Percentiles rank a stretch among this genome's conserved stretches.
phyloP scores from a whole-genome alignment of 2,113 vertebrate genomes.

The Gallinago undulata region DNA sequence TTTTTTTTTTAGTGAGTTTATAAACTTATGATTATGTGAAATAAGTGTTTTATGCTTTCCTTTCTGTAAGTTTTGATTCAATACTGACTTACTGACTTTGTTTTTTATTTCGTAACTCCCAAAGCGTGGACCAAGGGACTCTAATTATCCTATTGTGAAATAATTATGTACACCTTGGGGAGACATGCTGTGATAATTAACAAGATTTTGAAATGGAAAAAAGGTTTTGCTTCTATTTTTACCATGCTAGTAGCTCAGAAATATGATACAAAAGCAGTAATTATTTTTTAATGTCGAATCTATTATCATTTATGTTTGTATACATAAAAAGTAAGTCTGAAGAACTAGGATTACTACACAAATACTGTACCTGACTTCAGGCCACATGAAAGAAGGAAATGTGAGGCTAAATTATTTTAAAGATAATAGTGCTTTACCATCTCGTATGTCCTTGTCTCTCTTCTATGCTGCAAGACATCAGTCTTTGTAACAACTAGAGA shows the following conservation, averaged over 20 bases:
- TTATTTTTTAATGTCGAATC: conserved; percentile 22
- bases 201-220: conserved; percentile 50
- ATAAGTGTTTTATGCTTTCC: conserved; percentile 11
- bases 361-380: not conserved
- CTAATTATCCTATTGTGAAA: conserved; percentile 67
- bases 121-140: conserved; percentile 35
- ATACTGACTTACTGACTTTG: not conserved
- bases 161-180: conserved; percentile 44
- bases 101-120: conserved; percentile 63
- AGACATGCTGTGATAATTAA: conserved; percentile 64
- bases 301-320: conserved; percentile 22
- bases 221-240: conserved; percentile 56
- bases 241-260: not conserved
- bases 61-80: conserved; percentile 12
- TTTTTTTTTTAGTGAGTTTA: not conserved
- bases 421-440: not conserved
- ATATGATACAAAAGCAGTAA: conserved; percentile 15
- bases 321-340: not conserved
- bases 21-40: not conserved
- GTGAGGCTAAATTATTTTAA: not conserved
- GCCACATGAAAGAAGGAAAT: not conserved
- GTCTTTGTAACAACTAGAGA: not conserved
- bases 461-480: not conserved
- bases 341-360: not conserved
- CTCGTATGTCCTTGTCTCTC: not conserved